These are phyloP conservation scores for Plebejus melissa DNA, from an alignment of 2,888 invertebrate genomes.

Conservation along the genomic window DNA sequence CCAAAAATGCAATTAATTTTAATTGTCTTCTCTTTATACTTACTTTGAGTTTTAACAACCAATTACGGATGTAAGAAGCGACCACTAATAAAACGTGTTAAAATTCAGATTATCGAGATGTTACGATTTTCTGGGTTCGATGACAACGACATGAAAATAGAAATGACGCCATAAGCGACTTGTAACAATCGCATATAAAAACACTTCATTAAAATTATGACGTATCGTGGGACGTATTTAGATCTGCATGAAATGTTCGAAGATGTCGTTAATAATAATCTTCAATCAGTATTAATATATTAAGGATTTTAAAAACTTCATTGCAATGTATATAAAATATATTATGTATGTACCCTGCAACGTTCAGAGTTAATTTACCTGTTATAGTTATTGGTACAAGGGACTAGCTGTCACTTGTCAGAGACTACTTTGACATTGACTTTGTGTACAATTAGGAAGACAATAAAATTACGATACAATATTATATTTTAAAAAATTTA, in stretches of 20 bases:
- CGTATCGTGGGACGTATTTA: constrained; percentile 14
- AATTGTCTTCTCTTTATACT: constrained; percentile 17
- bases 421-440: not conserved
- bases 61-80: not conserved
- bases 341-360: too few species aligned
- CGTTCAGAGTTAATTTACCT: not conserved
- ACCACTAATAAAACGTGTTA: not conserved
- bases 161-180: constrained; percentile 18
- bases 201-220: constrained; percentile 11
- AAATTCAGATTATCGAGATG: not conserved
- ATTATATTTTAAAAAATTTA: too few species aligned
- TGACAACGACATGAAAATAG: constrained; percentile 7
- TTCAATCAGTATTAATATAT: not conserved
- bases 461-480: not conserved
- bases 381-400: not conserved
- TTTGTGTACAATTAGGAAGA: not conserved
- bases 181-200: constrained; percentile 3
- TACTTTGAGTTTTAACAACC: constrained; percentile 6
- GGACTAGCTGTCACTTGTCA: not conserved
- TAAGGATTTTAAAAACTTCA: too few species aligned
- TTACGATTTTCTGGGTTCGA: not conserved
- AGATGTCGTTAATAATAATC: not conserved
- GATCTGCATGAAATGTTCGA: not conserved
- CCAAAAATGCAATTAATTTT: constrained; percentile 30
- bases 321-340: too few species aligned